These are phyloP conservation scores for Phylloscopus trochiloides DNA, from an alignment of 2,113 vertebrate species.

Conservation along the genomic window DNA sequence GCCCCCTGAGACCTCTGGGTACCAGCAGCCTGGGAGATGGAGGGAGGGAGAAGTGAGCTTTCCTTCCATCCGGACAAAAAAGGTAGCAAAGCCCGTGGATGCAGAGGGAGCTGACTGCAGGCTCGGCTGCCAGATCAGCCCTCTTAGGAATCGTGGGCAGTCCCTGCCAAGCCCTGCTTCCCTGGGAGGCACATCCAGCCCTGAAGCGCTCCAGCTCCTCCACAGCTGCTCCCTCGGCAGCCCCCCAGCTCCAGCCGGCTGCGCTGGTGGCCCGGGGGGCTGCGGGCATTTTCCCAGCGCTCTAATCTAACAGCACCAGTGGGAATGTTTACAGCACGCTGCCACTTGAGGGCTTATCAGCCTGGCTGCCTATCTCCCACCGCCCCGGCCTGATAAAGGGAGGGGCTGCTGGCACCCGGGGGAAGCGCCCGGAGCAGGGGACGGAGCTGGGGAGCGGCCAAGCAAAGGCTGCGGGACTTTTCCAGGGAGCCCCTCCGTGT, in stretches of 20 bases:
- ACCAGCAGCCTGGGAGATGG: fast-evolving
- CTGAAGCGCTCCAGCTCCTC: conserved; percentile 7
- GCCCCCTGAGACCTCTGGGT: background rate
- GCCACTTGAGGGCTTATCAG: conserved; percentile 78
- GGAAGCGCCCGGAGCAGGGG: background rate
- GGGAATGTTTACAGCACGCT: conserved; percentile 84
- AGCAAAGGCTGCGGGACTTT: background rate
- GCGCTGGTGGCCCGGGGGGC: conserved; percentile 52
- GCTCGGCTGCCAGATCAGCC: background rate
- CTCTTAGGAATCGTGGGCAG: background rate
- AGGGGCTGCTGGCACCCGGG: background rate
- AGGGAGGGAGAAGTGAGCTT: background rate
- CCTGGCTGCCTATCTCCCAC: conserved; percentile 59
- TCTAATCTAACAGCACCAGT: conserved; percentile 77
- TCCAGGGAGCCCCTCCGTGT: fast-evolving
- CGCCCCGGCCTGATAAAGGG: conserved; percentile 51
- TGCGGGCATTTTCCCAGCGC: conserved; percentile 71
- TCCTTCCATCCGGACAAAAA: background rate
- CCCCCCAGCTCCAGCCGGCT: background rate
- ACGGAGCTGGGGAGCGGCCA: background rate
- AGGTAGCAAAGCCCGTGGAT: background rate
- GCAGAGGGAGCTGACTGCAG: background rate
- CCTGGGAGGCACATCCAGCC: background rate
- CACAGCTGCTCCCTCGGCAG: conserved; percentile 25
- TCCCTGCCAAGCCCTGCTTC: background rate